Evolutionary conservation across 2,888 invertebrate species (phyloP).

Genomic region (Polymixis flavicincta): DNA sequence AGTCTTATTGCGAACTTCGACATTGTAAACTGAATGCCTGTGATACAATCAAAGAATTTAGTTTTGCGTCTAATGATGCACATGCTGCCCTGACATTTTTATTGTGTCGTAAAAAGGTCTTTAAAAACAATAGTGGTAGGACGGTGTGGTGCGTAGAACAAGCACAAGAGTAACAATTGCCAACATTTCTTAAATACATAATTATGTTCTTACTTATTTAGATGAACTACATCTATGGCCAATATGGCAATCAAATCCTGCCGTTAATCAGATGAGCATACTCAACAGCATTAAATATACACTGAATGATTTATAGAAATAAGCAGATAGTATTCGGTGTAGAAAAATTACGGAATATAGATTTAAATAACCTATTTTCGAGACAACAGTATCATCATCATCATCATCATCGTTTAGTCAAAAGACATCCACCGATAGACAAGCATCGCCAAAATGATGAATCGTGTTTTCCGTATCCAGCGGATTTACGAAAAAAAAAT

Average conservation of each 20-base stretch:
- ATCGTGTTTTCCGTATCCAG: neutral
- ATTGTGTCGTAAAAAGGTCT: no score
- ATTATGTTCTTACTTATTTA: neutral
- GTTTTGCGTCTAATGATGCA: neutral
- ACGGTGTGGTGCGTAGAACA: neutral
- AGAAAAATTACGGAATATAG: neutral
- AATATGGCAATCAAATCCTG: neutral
- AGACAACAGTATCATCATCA: neutral
- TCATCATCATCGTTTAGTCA: neutral
- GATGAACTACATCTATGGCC: neutral
- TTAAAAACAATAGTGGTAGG: no score
- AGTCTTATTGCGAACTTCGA: conserved; percentile 63
- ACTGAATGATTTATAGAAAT: neutral
- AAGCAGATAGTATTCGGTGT: neutral
- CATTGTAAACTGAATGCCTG: conserved; percentile 74
- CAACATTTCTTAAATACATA: neutral
- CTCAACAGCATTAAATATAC: neutral
- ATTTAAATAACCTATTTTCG: neutral
- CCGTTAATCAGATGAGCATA: neutral
- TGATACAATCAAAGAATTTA: neutral
- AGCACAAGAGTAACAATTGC: neutral
- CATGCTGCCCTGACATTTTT: no score
- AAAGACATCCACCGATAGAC: neutral
- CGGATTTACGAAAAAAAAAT: neutral
- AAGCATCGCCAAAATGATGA: neutral